A percentile compares a stretch with the other conserved stretches of the same genome.
These are phyloP conservation scores for Rhyzopertha dominica DNA, from an alignment of 1,140 invertebrate species.

Conservation along the genomic window DNA sequence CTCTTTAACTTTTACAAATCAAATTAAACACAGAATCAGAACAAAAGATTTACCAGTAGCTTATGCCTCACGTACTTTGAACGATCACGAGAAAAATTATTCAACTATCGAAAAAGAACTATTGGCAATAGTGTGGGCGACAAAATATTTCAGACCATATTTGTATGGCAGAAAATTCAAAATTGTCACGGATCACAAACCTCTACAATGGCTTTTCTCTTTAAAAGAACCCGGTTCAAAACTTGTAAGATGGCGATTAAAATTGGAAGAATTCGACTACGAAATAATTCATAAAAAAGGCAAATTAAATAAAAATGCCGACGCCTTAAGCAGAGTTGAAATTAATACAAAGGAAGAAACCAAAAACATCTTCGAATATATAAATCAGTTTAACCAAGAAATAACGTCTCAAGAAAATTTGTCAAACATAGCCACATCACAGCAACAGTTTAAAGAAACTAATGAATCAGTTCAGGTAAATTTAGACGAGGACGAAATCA, in stretches of 20 bases:
- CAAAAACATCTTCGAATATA: neutral
- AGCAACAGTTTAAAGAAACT: neutral
- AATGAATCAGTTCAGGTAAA: neutral
- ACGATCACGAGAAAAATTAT: slow-evolving; percentile 45
- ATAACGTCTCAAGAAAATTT: neutral
- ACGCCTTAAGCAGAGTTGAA: slow-evolving; percentile 32
- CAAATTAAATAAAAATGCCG: slow-evolving; percentile 38
- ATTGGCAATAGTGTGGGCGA: slow-evolving; percentile 44
- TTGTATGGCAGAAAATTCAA: slow-evolving; percentile 49
- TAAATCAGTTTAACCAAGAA: too few relatives aligned
- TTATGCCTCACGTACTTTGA: slow-evolving; percentile 44
- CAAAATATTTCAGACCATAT: slow-evolving; percentile 48
- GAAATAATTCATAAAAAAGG: slow-evolving; percentile 46
- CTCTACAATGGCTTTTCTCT: slow-evolving; percentile 47
- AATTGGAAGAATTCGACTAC: slow-evolving; percentile 47
- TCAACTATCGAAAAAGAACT: slow-evolving; percentile 44
- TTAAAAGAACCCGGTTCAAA: slow-evolving; percentile 46
- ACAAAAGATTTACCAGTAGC: slow-evolving; percentile 33
- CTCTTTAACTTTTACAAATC: slow-evolving; percentile 12
- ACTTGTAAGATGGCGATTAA: slow-evolving; percentile 46
- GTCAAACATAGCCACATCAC: neutral
- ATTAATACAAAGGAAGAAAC: slow-evolving; percentile 1
- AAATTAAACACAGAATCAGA: slow-evolving; percentile 18
- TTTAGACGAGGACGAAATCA: neutral
- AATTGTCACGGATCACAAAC: slow-evolving; percentile 51